Evolutionary conservation across 2,797 vertebrate genomes (phyloP), one percentile per base, ranked within the genome.

Genomic region (Macroramphosus scolopax): DNA sequence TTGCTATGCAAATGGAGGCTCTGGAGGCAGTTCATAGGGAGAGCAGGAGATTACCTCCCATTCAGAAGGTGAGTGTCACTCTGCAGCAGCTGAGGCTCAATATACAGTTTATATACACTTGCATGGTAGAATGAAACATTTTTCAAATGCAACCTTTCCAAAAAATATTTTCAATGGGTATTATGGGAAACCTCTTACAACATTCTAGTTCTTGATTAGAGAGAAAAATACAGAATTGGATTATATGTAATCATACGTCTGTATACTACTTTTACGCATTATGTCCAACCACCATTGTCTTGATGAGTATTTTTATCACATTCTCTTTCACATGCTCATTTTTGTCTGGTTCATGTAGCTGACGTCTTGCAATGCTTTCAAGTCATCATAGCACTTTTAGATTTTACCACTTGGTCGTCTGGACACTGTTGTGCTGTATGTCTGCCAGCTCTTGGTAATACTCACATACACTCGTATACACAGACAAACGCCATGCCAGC

Each of bases 1-100:
- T 98, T 59, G 95, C 96, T 40, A 98, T 99, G 93, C 97, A 99
- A 81, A 95, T 98, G 86, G 97, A 99, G 77, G 93, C 93, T 49
- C 81, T 99, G 41, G 97, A 98, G 78, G 92, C 93, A 7, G 97
- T 98, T 37, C 96, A 99, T 75, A 91, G 95, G 47, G 97, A 99
- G 84, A 99, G 97, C 70, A 91, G 94, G 77, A 90, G 95, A 65
- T 90, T 98, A 63, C 97, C 97, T 35, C 96, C 97, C 31, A 98
- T 99, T 88, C 95, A 98, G 81, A 99, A 99, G 92, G 97, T 93
- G 86, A 90, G 89, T 75, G 38, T 65, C 43, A 29, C 14, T n/a
- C 42, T 53, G 26, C 29, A 18, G 32, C 24, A 9, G 16, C 8
- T 29, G 24, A 3, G 6, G 12, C n/a, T 50, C 8, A n/a, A n/a